Percentiles rank a stretch among this genome's conserved stretches.
Conservation (phyloP, 1,140 invertebrate genomes). For the Mya arenaria region DNA sequence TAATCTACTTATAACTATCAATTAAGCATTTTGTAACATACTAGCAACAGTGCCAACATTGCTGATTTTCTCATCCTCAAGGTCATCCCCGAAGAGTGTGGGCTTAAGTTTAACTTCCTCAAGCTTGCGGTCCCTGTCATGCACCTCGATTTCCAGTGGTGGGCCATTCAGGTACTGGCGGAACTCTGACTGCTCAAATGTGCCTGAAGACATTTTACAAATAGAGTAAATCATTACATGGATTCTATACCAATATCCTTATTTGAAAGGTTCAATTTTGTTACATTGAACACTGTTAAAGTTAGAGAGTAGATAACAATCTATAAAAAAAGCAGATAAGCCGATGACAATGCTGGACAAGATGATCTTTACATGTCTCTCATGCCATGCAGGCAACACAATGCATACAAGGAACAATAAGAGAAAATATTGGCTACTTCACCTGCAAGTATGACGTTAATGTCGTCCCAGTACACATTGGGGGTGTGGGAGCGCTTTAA, state of each 20-base stretch:
- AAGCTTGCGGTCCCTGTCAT: conserved; percentile 78
- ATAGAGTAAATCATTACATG: too few relatives aligned
- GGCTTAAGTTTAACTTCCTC: conserved; percentile 72
- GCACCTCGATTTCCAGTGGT: conserved; percentile 77
- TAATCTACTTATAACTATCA: too few relatives aligned
- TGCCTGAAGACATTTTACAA: conserved; percentile 73
- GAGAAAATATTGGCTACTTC: too few relatives aligned
- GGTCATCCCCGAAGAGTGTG: conserved; percentile 79
- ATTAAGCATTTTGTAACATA: conserved; percentile 71
- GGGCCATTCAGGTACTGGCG: conserved; percentile 77
- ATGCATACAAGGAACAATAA: too few relatives aligned
- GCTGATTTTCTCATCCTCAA: conserved; percentile 81
- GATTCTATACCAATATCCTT: too few relatives aligned
- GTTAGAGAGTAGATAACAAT: too few relatives aligned
- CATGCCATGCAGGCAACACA: too few relatives aligned
- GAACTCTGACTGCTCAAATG: conserved; percentile 73
- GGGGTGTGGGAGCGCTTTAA: conserved; percentile 70
- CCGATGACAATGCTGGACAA: too few relatives aligned
- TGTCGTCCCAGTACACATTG: conserved; percentile 79
- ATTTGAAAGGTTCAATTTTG: too few relatives aligned
- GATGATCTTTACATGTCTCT: too few relatives aligned
- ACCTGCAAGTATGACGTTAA: conserved; percentile 78
- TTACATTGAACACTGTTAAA: too few relatives aligned
- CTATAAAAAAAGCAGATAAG: too few relatives aligned
- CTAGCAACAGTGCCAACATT: conserved; percentile 79